Evolutionary conservation across 2,797 vertebrate species (phyloP).

Genomic region (Anguilla pacifica): DNA sequence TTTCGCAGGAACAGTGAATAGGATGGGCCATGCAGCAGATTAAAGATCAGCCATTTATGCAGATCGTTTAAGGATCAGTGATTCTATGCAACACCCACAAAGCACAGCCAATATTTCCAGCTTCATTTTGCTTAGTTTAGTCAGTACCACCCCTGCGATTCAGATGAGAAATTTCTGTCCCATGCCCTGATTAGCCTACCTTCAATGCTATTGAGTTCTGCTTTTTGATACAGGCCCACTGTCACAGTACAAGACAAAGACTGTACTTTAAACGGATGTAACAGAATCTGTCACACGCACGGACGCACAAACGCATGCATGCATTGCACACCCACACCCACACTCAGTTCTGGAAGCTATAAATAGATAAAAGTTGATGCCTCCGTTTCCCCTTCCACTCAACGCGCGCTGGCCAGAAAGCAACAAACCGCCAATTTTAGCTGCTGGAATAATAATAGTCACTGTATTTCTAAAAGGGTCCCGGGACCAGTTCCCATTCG

Average conservation of each 20-base stretch:
- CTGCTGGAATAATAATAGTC: conserved; percentile 40
- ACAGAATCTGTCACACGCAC: neutral
- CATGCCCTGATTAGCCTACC: neutral
- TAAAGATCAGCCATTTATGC: too few species aligned
- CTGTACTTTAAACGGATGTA: neutral
- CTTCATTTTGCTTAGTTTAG: neutral
- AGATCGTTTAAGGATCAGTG: neutral
- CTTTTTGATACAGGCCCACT: neutral
- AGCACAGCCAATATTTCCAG: neutral
- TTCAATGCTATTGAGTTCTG: neutral
- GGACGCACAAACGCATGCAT: neutral
- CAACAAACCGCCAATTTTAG: conserved; percentile 52
- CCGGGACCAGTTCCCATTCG: conserved; percentile 65
- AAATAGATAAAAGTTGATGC: neutral
- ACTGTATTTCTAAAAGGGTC: conserved; percentile 60
- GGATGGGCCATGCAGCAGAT: too few species aligned
- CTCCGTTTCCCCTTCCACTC: neutral
- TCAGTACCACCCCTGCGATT: neutral
- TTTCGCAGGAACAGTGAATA: too few species aligned
- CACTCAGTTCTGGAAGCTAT: neutral
- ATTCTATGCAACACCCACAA: neutral
- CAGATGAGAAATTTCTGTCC: neutral
- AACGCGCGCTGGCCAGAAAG: conserved; percentile 18
- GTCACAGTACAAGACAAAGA: neutral
- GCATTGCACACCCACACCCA: neutral